phyloP scores from a whole-genome alignment of 1,140 invertebrate species.

The Sipha flava region DNA sequence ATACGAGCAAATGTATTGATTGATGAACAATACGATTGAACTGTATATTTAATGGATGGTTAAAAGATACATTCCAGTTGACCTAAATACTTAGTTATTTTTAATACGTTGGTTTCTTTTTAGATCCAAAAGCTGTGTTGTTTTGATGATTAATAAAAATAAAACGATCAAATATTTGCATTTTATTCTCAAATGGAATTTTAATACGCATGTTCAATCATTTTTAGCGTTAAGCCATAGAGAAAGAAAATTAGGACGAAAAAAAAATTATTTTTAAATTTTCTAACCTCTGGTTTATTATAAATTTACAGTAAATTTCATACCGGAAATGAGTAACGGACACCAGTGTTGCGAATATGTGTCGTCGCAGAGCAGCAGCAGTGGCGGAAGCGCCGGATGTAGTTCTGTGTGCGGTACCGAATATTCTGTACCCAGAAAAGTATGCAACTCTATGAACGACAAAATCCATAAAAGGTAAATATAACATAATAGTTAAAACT shows the following conservation, averaged over 20 bases:
- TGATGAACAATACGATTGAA: neutral
- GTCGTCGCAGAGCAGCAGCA: constrained; percentile 16
- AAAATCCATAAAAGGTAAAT: constrained; percentile 1
- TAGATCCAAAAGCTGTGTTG: neutral
- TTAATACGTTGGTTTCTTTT: neutral
- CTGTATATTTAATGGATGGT: neutral
- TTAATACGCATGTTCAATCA: too few species aligned
- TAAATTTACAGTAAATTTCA: neutral
- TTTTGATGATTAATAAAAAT: neutral
- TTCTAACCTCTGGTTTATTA: too few species aligned
- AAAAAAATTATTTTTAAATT: too few species aligned
- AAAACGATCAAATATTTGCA: neutral
- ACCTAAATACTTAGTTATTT: neutral
- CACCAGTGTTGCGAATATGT: constrained; percentile 5
- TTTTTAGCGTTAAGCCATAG: too few species aligned
- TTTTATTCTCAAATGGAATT: too few species aligned
- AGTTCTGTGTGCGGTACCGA: constrained; percentile 15
- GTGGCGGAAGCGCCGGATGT: constrained; percentile 10
- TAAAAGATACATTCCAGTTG: neutral
- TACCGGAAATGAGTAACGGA: constrained; percentile 10
- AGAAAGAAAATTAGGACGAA: too few species aligned
- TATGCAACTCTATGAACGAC: neutral
- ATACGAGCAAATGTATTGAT: neutral
- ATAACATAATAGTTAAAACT: neutral
- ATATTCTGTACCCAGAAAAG: constrained; percentile 29